Evolutionary conservation across 2,797 vertebrate species (phyloP).

Genomic region (Thaleichthys pacificus): DNA sequence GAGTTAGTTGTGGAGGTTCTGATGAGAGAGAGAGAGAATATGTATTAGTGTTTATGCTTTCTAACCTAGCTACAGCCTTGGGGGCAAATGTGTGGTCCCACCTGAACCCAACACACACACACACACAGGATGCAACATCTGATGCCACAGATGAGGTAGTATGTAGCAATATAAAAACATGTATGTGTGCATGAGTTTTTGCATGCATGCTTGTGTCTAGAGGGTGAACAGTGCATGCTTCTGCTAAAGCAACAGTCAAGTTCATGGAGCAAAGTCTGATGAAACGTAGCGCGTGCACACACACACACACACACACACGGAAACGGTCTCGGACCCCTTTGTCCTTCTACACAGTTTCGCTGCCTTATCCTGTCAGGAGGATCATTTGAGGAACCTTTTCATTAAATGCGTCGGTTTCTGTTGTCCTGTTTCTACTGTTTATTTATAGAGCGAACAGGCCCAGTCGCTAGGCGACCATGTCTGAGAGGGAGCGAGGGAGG

Average conservation of each 20-base stretch:
- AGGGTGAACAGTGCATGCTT: background rate
- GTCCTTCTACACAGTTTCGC: background rate
- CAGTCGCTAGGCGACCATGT: conserved; percentile 79
- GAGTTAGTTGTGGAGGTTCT: no score
- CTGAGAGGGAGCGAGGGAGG: conserved; percentile 29
- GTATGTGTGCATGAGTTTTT: background rate
- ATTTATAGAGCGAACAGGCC: conserved; percentile 78
- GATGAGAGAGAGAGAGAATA: no score
- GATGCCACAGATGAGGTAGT: background rate
- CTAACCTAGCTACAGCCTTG: background rate
- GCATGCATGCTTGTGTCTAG: conserved; percentile 7
- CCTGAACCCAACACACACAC: background rate
- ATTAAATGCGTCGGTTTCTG: conserved; percentile 6
- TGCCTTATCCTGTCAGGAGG: background rate
- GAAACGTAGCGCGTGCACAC: no score
- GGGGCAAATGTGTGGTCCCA: background rate
- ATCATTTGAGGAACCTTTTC: conserved; percentile 8
- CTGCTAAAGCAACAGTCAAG: background rate
- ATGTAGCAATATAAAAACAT: background rate
- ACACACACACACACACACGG: background rate
- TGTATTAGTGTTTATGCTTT: background rate
- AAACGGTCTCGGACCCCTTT: background rate
- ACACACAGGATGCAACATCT: background rate
- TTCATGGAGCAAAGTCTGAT: background rate
- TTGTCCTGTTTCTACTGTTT: conserved; percentile 56